phyloP scores from a whole-genome alignment of 2,113 vertebrate genomes.

The Atlantisia rogersi region DNA sequence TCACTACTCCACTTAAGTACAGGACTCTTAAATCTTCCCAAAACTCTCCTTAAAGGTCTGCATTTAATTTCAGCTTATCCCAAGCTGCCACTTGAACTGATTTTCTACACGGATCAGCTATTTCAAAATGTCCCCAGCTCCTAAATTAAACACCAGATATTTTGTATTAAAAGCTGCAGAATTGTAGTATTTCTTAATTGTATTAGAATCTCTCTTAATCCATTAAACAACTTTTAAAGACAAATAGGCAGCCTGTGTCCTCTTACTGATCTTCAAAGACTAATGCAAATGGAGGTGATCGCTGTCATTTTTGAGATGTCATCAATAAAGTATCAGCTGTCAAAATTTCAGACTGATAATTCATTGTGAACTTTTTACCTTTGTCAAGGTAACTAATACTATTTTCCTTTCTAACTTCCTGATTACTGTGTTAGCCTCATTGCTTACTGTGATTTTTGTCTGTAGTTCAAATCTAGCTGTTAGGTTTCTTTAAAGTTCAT shows the following conservation, averaged over 20 bases:
- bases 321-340: neutral
- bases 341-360: neutral
- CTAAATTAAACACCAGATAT: neutral
- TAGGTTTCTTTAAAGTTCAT: neutral
- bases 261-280: neutral
- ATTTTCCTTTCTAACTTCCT: neutral
- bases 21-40: neutral
- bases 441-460: neutral
- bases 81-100: neutral
- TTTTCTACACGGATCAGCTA: neutral
- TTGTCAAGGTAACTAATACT: neutral
- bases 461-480: neutral
- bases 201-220: neutral
- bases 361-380: neutral
- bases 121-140: neutral
- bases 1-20: neutral
- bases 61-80: neutral
- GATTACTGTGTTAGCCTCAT: neutral
- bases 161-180: neutral
- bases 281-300: neutral
- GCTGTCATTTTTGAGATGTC: neutral
- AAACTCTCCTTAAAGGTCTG: constrained; percentile 20
- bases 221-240: neutral
- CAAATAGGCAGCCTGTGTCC: neutral
- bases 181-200: neutral